Base-by-base conservation (phyloP, 2,888 invertebrate genomes). In the Augochlorella aurata region DNA sequence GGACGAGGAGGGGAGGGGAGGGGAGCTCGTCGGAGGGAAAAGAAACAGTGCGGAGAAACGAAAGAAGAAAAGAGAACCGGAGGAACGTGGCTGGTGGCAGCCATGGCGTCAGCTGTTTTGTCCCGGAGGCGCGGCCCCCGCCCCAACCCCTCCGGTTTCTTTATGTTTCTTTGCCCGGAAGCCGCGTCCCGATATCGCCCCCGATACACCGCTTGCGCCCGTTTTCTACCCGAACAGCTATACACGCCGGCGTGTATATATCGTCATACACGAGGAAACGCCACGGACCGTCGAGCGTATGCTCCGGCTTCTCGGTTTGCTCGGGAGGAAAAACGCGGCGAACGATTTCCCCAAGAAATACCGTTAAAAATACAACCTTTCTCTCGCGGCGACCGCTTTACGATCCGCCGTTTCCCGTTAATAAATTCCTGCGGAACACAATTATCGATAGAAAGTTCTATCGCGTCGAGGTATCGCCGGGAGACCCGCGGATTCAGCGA, bases 51-150 rank as follows among this genome's bases (percentile, higher is more conserved):
- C 65, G 29, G 44, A 58, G 61, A 66, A 68, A 84, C 81, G 84
- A 85, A 87, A 84, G 49, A 49, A 18, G 75, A 74, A 74, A 77
- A 78, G 74, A 72, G 77, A 80, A 79, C 81, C 78, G 87, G 86
- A 84, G 79, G 81, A 79, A 86, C 86, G 87, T 81, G 85, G 79
- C 84, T 87, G 89, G 86, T 89, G 89, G 90, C 91, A 90, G 90
- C 90, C 91, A 92, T 92, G 90, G 90, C 91, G 92, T 92, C 92
- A 93, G 92, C 92, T 92, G 92, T 92, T 93, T 93, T 92, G 91
- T 91, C 89, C 90, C 89, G 87, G 89, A 86, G 87, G 88, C 89
- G 88, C 88, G 88, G 87, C 83, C 89, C 85, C 82, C 52, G 38
- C 38, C 47, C 67, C 82, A 82, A 78, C 88, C 84, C 81, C 58